Evolutionary conservation across 2,113 vertebrate genomes (phyloP), one percentile per base, ranked within the genome.

Genomic region (Gambusia holbrooki): DNA sequence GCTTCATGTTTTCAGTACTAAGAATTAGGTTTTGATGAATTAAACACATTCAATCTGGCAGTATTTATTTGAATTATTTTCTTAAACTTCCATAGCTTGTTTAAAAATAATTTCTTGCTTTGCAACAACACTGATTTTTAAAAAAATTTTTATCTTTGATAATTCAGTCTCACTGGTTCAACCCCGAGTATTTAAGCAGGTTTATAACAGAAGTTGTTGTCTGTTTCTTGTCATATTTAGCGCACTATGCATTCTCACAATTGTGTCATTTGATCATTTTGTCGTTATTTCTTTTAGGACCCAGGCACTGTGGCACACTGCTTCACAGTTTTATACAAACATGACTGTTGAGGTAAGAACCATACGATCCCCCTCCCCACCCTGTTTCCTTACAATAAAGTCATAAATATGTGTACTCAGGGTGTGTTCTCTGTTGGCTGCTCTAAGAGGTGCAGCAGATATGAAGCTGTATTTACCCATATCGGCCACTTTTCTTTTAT

Each of bases 301-400:
- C 0, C 91, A 94, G 64, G 88, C 93, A 0, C 89, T 97, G 62
- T 96, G 95, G 95, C 90, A 96, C 90, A 97, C 96, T 0, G 74
- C 92, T 0, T 94, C 96, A 58, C 96, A 97, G 88, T 66, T 94
- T 60, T 96, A 95, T 90, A 96, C 94, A 64, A 95, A 94, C 14
- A 83, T 95, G 48, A 97, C 96, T 9, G 87, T 97, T 1, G 96
- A 97, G 96, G 96, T 97, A 28, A 69, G 87, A 10, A 13, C 14
- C 15, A 0, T 11, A 10, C 33, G 45, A 33, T 10, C 14, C 14
- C 19, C 9, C 40, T 66, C 2, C 5, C 2, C 32, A 11, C 9
- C 30, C 25, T 25, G 0, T 30, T 65, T 22, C 9, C 15, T 35
- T 11, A 11, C 19, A 61, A 37, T 35, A 27, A n/a, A 40, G 45